Percentiles rank a stretch among this genome's conserved stretches.
These are phyloP conservation scores for Pseudomyrmex cubaensis DNA, from an alignment of 1,140 invertebrate genomes.

Conservation along the genomic window DNA sequence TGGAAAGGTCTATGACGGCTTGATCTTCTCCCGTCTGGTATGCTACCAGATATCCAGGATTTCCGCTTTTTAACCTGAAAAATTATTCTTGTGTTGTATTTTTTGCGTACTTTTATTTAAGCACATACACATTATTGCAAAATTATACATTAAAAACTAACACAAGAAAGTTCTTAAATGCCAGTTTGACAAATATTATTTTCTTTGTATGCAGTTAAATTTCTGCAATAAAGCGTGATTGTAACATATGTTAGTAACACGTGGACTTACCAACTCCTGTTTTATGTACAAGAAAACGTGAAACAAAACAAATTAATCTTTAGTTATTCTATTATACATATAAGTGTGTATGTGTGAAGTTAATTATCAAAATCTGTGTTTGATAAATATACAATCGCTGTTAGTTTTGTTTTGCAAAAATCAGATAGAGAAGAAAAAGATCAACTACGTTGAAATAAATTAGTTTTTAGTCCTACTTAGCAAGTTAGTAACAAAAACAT, in stretches of 20 bases:
- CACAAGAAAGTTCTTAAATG: too few species aligned
- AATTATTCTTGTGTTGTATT: slow-evolving; percentile 2
- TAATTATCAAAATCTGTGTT: slow-evolving; percentile 27
- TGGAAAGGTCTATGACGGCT: slow-evolving; percentile 84
- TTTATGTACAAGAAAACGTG: slow-evolving; percentile 62
- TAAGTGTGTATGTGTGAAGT: neutral
- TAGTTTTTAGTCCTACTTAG: neutral
- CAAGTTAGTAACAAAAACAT: neutral
- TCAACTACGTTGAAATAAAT: neutral
- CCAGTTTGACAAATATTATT: neutral
- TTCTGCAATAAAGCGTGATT: slow-evolving; percentile 7
- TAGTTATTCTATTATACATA: slow-evolving; percentile 60
- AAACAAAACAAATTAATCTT: slow-evolving; percentile 71
- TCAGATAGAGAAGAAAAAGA: neutral
- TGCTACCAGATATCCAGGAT: slow-evolving; percentile 89
- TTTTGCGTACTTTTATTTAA: slow-evolving; percentile 5
- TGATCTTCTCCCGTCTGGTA: slow-evolving; percentile 86
- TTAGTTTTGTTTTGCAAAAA: slow-evolving; percentile 1
- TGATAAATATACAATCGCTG: neutral
- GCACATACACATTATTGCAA: neutral
- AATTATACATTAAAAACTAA: neutral
- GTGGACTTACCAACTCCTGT: slow-evolving; percentile 72
- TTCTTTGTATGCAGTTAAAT: slow-evolving; percentile 19
- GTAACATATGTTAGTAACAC: slow-evolving; percentile 47
- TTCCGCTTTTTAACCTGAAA: slow-evolving; percentile 88